Conservation (phyloP, 2,888 invertebrate genomes). For the Apamea sordens region DNA sequence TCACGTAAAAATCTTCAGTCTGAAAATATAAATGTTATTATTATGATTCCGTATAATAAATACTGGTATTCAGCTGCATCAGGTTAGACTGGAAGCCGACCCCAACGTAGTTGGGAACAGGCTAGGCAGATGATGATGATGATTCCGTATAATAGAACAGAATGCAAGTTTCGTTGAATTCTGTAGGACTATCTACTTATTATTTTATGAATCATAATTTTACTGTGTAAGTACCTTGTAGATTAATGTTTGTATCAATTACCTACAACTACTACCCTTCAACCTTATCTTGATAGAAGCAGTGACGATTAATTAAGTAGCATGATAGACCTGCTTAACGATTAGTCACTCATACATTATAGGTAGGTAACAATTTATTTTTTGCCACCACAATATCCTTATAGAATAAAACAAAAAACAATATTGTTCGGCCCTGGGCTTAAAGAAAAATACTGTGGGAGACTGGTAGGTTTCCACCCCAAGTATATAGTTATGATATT, state of each 20-base stretch:
- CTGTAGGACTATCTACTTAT: background rate
- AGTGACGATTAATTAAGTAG: background rate
- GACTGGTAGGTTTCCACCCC: too few relatives aligned
- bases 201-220: conserved; percentile 11
- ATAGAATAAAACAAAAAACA: too few relatives aligned
- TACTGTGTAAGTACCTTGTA: too few relatives aligned
- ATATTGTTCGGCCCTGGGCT: too few relatives aligned
- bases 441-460: too few relatives aligned
- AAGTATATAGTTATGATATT: too few relatives aligned
- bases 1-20: conserved; percentile 56
- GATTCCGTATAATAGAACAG: background rate
- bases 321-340: background rate
- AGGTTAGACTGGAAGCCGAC: too few relatives aligned
- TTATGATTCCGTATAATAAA: background rate
- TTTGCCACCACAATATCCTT: too few relatives aligned
- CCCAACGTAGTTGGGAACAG: too few relatives aligned
- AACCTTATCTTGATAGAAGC: conserved; percentile 14
- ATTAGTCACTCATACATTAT: background rate
- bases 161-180: background rate
- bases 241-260: background rate
- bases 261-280: background rate
- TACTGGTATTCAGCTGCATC: too few relatives aligned
- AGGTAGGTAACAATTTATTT: background rate
- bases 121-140: too few relatives aligned
- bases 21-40: conserved; percentile 10